phyloP scores from a whole-genome alignment of 2,888 invertebrate genomes.

The Drosophila cognata region DNA sequence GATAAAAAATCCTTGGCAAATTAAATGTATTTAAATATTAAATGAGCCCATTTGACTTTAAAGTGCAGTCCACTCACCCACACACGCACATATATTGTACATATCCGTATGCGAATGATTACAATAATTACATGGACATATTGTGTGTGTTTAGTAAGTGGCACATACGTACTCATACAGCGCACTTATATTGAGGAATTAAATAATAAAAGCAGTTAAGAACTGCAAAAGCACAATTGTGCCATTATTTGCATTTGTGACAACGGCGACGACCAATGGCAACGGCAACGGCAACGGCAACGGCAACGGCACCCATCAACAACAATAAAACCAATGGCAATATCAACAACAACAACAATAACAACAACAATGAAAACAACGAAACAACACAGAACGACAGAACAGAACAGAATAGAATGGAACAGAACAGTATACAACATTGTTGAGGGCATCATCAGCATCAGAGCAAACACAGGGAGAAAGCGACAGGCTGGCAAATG shows the following conservation, averaged over 20 bases:
- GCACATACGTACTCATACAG: conserved; percentile 13
- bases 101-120: conserved; percentile 14
- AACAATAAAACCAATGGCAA: conserved; percentile 29
- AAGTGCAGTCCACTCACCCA: neutral
- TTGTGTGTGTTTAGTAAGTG: conserved; percentile 9
- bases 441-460: conserved; percentile 65
- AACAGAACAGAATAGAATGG: conserved; percentile 2
- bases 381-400: conserved; percentile 21
- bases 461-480: conserved; percentile 58
- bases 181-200: conserved; percentile 64
- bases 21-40: neutral
- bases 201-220: conserved; percentile 78
- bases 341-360: conserved; percentile 17
- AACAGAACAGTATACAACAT: conserved; percentile 60
- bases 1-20: neutral
- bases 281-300: conserved; percentile 44
- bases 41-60: neutral
- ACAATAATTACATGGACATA: conserved; percentile 3
- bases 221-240: conserved; percentile 76
- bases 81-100: neutral
- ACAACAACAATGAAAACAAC: conserved; percentile 21
- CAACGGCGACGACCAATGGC: conserved; percentile 55
- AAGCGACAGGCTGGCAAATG: conserved; percentile 38
- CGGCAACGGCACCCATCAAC: conserved; percentile 8
- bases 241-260: conserved; percentile 84